Evolutionary conservation across 2,888 invertebrate species (phyloP), one percentile per base, ranked within the genome.

Genomic region (Drosophila trichaetosa): DNA sequence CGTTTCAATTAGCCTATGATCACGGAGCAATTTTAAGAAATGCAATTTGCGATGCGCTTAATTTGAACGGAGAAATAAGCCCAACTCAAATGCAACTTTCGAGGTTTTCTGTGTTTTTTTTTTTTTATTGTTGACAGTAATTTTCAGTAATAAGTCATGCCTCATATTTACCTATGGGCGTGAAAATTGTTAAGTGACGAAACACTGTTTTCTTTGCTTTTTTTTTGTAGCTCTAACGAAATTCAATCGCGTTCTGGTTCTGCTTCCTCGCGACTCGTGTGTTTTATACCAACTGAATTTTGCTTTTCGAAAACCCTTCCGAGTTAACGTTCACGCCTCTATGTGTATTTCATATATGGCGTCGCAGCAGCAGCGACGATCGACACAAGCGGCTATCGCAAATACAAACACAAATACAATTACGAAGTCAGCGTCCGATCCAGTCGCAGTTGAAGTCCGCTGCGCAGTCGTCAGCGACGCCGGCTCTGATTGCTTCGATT

Each of bases 241-340:
- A 76, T 62, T 51, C 58, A 69, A 76, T 69, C 71, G 80, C 68
- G 77, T 80, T 81, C 68, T 81, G 69, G 58, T 73, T 68, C 40
- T 81, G 77, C 85, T 82, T 90, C 89, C 87, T 82, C 82, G 82
- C 85, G 81, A 68, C 84, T 85, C 85, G 82, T 82, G 75, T 73
- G 81, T 70, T 83, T 89, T 74, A 76, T 90, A 76, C 81, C 81
- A 90, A 90, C 90, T 90, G 87, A 91, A 90, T 60, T 82, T 83
- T 69, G 71, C 77, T 82, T 89, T 85, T 85, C 74, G 76, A 76
- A 82, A 83, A 88, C 87, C 87, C 89, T 89, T 89, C 72, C 86
- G 89, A 87, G 82, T 79, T 82, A 83, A 76, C 82, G 79, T 74
- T 73, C 73, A 75, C 56, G 61, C 69, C 79, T 67, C 51, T 69